A percentile compares a stretch with the other conserved stretches of the same genome.
Conservation (phyloP, 2,888 invertebrate species). For the Eueremaeus valkanovi region DNA sequence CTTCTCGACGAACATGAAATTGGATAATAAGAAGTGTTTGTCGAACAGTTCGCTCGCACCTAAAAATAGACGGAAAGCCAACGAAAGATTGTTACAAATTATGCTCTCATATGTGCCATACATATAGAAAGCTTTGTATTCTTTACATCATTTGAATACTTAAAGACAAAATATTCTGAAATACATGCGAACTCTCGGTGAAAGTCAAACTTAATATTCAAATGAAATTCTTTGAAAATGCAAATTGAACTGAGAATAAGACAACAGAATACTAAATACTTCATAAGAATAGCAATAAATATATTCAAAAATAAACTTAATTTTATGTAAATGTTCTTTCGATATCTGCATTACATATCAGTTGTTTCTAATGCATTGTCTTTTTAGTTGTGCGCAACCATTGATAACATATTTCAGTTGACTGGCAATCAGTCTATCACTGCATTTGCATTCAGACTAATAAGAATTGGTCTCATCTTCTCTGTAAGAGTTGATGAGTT, state of each 20-base stretch:
- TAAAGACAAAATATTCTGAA: neutral
- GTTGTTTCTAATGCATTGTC: no score
- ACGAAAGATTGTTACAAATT: no score
- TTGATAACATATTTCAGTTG: neutral
- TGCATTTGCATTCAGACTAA: no score
- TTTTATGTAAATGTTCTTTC: no score
- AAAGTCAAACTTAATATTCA: neutral
- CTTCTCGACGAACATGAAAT: slow-evolving; percentile 41
- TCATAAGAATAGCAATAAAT: neutral
- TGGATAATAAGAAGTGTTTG: slow-evolving; percentile 33
- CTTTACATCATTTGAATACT: neutral
- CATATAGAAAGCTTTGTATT: slow-evolving; percentile 3
- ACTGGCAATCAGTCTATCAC: neutral
- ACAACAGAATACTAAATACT: neutral
- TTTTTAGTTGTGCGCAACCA: neutral
- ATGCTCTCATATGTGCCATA: neutral
- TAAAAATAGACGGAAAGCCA: slow-evolving; percentile 34
- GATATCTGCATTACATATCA: no score
- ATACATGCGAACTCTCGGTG: neutral
- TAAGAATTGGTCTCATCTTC: no score
- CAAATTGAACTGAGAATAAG: neutral
- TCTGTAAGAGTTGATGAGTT: no score
- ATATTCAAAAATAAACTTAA: neutral
- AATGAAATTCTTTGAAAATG: neutral
- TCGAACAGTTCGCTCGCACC: slow-evolving; percentile 39